Conservation (phyloP, 2,888 invertebrate species). For the Shargacucullia verbasci region DNA sequence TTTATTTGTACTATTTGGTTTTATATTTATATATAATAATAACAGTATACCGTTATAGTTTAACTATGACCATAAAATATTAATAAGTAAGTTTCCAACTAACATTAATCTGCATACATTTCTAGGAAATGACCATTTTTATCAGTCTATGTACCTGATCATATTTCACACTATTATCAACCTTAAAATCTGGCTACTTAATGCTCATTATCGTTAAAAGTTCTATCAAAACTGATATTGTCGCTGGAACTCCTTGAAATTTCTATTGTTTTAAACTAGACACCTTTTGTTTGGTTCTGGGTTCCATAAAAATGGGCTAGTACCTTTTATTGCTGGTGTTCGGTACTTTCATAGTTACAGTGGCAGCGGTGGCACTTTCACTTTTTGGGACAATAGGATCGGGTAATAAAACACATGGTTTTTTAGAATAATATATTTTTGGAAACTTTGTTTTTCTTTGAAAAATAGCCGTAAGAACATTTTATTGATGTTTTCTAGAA, state of each 20-base stretch:
- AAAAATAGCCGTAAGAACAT: background rate
- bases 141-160: constrained; percentile 33
- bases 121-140: constrained; percentile 34
- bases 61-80: constrained; percentile 18
- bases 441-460: background rate
- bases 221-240: background rate
- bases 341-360: constrained; percentile 36
- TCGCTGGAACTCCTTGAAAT: constrained; percentile 24
- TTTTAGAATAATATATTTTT: constrained; percentile 24
- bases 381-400: constrained; percentile 25
- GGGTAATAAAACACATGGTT: constrained; percentile 48
- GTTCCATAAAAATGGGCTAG: constrained; percentile 37
- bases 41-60: constrained; percentile 16
- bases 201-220: constrained; percentile 28
- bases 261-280: constrained; percentile 43
- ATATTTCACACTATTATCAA: constrained; percentile 15
- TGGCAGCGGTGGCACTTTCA: constrained; percentile 36
- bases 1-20: too few species aligned
- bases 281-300: constrained; percentile 38
- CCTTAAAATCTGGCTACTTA: constrained; percentile 1
- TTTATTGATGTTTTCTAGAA: background rate
- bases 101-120: too few species aligned
- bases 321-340: constrained; percentile 30
- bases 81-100: constrained; percentile 19
- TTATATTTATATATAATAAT: too few species aligned